Evolutionary conservation across 2,797 vertebrate species (phyloP), one percentile per base, ranked within the genome.

Genomic region (Nyctibius grandis): DNA sequence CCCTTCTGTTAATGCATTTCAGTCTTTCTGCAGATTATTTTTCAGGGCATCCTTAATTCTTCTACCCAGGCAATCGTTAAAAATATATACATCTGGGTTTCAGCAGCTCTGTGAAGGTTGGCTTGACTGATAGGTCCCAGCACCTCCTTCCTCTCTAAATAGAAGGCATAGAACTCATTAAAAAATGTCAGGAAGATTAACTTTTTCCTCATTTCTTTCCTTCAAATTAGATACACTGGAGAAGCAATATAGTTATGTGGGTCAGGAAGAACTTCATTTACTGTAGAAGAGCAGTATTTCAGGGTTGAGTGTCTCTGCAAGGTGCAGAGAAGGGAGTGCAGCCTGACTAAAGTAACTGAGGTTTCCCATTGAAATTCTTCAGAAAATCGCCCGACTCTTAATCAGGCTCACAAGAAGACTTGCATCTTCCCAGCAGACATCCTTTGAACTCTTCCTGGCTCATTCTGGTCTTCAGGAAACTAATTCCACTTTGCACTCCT

Each of bases 251-350:
- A 26, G 1, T 91, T 96, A 95, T 80, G 54, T 95, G 86, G 86
- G 86, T 94, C 88, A 95, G 72, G 64, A 88, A 51, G 65, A 97
- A 75, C 76, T 94, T 95, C 93, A 94, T 94, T 94, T 95, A 53
- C 63, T 96, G 83, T 90, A 67, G 89, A 92, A 89, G 44, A 93
- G 72, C 65, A 70, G 51, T 85, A 82, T 78, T 95, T 90, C 88
- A 85, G 90, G 40, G 79, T 84, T 3, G 38, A 87, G 72, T 79
- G 69, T 85, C 92, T 93, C 59, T 85, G 68, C 2, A 20, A 93
- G 78, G 74, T 92, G 48, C 48, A 56, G 91, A 76, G 83, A 60
- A 75, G 50, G 29, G 59, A 81, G n/a, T 53, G 42, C 59, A 85
- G 78, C 57, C 81, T 91, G 70, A 63, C 84, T 77, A 51, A 86